A percentile compares a stretch with the other conserved stretches of the same genome.
Evolutionary conservation across 2,113 vertebrate species (phyloP).

Genomic region (Xerus inauris): DNA sequence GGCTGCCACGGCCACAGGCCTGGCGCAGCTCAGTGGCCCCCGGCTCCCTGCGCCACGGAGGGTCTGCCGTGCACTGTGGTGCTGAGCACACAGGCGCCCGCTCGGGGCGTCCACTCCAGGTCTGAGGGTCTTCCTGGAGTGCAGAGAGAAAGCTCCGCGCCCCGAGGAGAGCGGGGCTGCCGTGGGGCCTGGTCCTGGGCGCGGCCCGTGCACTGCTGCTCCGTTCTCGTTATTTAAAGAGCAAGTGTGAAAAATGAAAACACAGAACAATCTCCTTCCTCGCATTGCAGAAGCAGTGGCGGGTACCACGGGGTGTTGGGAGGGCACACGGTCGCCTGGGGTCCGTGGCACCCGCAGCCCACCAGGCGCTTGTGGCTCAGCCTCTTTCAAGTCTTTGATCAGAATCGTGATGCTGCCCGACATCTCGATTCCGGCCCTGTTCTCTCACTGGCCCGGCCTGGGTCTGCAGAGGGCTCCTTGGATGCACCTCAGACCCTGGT

Average conservation of each 20-base stretch:
- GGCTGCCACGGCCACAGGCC: fast-evolving
- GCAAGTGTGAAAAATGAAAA: not conserved
- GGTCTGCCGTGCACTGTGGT: no score
- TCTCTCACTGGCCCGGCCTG: fast-evolving
- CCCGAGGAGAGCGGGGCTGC: fast-evolving
- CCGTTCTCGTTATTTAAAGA: fast-evolving
- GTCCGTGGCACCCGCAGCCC: fast-evolving
- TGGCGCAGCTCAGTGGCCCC: not conserved
- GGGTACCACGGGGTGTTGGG: fast-evolving
- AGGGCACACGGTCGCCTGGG: fast-evolving
- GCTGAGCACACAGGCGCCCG: no score
- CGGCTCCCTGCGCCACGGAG: not conserved
- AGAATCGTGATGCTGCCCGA: fast-evolving
- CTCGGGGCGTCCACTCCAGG: fast-evolving
- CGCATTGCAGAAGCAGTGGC: fast-evolving
- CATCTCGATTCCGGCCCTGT: no score
- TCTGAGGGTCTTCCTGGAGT: not conserved
- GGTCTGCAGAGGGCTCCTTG: not conserved
- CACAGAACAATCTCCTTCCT: not conserved
- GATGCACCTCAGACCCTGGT: no score
- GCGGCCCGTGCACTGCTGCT: fast-evolving
- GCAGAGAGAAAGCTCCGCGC: fast-evolving
- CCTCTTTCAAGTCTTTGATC: not conserved
- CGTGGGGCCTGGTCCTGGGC: fast-evolving
- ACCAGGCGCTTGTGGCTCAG: fast-evolving